These are phyloP conservation scores for Leistus spinibarbis DNA, from an alignment of 2,888 invertebrate species.

Conservation along the genomic window DNA sequence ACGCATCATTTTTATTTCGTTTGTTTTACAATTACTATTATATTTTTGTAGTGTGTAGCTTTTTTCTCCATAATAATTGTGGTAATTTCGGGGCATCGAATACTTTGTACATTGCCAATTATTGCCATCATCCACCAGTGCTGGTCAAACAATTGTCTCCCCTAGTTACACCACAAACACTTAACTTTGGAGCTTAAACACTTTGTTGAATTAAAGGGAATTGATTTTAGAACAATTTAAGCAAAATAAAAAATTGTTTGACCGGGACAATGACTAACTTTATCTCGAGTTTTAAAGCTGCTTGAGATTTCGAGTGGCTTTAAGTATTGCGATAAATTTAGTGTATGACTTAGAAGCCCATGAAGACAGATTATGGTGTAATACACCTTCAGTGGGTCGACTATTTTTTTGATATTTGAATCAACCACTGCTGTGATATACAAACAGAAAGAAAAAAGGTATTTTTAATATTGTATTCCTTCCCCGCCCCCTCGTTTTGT, in stretches of 20 bases:
- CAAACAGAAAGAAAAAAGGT: slow-evolving; percentile 25
- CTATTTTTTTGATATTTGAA: background rate
- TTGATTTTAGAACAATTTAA: too few species aligned
- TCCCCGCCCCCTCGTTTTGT: background rate
- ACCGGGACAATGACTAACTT: too few species aligned
- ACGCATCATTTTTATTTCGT: background rate
- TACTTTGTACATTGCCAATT: background rate
- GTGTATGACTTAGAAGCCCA: background rate
- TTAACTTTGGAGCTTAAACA: too few species aligned
- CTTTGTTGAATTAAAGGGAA: too few species aligned
- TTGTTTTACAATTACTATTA: background rate
- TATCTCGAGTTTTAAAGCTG: too few species aligned
- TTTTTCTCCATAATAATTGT: background rate
- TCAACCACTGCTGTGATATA: slow-evolving; percentile 36
- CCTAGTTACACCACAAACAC: background rate
- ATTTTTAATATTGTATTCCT: slow-evolving; percentile 19
- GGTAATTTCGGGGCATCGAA: background rate
- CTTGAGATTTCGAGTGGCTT: too few species aligned
- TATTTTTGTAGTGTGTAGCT: background rate
- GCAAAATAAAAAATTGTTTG: background rate
- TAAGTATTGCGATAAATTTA: too few species aligned
- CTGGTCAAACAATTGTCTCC: background rate
- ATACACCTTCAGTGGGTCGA: slow-evolving; percentile 17
- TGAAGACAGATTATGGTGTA: background rate
- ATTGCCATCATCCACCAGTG: background rate